Conservation (phyloP, 2,888 invertebrate species). For the Lydus trimaculatus region DNA sequence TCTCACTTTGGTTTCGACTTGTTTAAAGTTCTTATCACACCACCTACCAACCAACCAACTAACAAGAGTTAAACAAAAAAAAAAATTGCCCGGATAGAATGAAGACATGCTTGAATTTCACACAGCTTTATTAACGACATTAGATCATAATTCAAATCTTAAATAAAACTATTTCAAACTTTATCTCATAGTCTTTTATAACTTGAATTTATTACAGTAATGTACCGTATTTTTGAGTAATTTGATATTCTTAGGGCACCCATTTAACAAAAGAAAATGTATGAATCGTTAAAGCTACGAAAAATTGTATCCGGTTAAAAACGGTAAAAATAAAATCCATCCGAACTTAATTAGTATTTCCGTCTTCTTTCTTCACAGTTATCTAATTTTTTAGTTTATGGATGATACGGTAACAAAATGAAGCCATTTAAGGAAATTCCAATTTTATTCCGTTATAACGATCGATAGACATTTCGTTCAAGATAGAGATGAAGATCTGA, state of each 20-base stretch:
- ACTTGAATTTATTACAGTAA: conserved; percentile 28
- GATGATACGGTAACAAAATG: background rate
- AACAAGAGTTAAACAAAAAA: background rate
- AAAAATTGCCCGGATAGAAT: conserved; percentile 14
- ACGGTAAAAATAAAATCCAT: background rate
- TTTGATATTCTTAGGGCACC: conserved; percentile 22
- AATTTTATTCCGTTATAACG: too few relatives aligned
- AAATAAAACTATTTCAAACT: conserved; percentile 33
- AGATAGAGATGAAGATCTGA: background rate
- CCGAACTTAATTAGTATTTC: conserved; percentile 4
- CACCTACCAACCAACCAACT: background rate
- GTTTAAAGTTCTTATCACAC: conserved; percentile 19
- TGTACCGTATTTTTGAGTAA: conserved; percentile 26
- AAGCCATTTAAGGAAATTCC: too few relatives aligned
- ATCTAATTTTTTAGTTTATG: background rate
- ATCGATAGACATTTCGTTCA: too few relatives aligned
- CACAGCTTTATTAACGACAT: conserved; percentile 19
- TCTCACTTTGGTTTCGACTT: conserved; percentile 17
- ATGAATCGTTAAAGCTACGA: background rate
- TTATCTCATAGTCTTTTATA: conserved; percentile 25
- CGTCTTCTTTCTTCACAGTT: background rate
- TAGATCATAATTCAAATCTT: conserved; percentile 23
- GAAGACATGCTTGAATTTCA: conserved; percentile 21
- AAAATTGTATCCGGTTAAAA: background rate
- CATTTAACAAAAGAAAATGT: conserved; percentile 7